phyloP scores from a whole-genome alignment of 2,888 invertebrate genomes.

The Drosophila mimica region DNA sequence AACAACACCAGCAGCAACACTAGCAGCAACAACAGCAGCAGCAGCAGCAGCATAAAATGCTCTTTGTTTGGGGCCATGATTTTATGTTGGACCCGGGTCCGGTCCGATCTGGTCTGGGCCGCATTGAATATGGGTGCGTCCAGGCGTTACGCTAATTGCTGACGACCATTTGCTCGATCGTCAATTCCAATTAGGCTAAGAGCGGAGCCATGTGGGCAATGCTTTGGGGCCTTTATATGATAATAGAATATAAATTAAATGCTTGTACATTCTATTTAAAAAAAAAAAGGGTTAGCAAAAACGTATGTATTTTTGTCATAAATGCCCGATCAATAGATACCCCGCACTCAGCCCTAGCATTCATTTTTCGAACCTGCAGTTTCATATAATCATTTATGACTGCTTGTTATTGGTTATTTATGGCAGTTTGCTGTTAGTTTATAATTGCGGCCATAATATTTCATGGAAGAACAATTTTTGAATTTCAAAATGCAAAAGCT shows the following conservation, averaged over 20 bases:
- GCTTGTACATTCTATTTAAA: conserved; percentile 33
- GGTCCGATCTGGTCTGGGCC: conserved; percentile 10
- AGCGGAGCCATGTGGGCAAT: conserved; percentile 50
- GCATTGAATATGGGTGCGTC: conserved; percentile 56
- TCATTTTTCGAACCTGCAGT: neutral
- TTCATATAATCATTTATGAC: neutral
- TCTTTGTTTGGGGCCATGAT: conserved; percentile 64
- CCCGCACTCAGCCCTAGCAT: neutral
- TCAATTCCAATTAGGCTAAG: conserved; percentile 60
- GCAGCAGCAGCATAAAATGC: conserved; percentile 37
- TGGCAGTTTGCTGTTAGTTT: neutral
- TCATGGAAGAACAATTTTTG: conserved; percentile 6
- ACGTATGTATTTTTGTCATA: neutral
- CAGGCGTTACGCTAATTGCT: conserved; percentile 67
- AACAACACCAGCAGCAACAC: conserved; percentile 9
- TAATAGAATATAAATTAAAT: conserved; percentile 52
- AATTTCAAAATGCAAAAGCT: neutral
- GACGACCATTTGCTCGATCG: conserved; percentile 55
- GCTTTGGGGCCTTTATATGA: conserved; percentile 43
- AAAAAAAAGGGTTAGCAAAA: conserved; percentile 17
- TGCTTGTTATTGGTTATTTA: neutral
- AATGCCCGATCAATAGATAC: neutral
- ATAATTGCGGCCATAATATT: neutral
- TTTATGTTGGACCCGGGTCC: conserved; percentile 41
- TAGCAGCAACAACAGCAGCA: conserved; percentile 15